These are phyloP conservation scores for Sphyrna mokarran DNA, from an alignment of 2,113 vertebrate species.

Conservation along the genomic window DNA sequence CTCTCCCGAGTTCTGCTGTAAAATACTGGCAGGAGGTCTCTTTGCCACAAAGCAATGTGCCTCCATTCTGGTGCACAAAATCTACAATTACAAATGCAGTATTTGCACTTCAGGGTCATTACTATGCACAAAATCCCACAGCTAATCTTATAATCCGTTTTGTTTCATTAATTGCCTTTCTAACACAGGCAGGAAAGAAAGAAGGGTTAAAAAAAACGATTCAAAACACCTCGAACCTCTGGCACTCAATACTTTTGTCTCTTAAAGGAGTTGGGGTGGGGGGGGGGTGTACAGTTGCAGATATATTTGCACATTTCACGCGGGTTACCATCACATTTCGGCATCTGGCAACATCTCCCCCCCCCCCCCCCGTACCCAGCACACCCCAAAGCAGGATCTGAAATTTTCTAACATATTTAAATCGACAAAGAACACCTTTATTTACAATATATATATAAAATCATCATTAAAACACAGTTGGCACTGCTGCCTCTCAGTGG, in stretches of 20 bases:
- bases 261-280: not conserved
- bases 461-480: not conserved
- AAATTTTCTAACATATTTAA: not conserved
- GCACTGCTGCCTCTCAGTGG: too few species aligned
- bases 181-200: constrained; percentile 38
- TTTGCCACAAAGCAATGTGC: constrained; percentile 42
- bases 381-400: not conserved
- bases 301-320: not conserved
- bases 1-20: constrained; percentile 47
- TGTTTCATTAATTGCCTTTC: constrained; percentile 48
- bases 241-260: not conserved
- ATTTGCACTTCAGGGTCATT: constrained; percentile 44
- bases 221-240: constrained; percentile 40
- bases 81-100: constrained; percentile 48
- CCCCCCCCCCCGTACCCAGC: too few species aligned
- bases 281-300: not conserved
- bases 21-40: constrained; percentile 50
- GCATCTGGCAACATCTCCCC: not conserved
- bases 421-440: not conserved
- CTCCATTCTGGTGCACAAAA: constrained; percentile 42
- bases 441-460: not conserved
- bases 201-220: constrained; percentile 41
- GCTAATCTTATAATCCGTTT: constrained; percentile 50
- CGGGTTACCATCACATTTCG: not conserved
- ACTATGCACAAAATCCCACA: constrained; percentile 49